Evolutionary conservation across 2,113 vertebrate species (phyloP).

Genomic region (Phrynosoma blainvillii): DNA sequence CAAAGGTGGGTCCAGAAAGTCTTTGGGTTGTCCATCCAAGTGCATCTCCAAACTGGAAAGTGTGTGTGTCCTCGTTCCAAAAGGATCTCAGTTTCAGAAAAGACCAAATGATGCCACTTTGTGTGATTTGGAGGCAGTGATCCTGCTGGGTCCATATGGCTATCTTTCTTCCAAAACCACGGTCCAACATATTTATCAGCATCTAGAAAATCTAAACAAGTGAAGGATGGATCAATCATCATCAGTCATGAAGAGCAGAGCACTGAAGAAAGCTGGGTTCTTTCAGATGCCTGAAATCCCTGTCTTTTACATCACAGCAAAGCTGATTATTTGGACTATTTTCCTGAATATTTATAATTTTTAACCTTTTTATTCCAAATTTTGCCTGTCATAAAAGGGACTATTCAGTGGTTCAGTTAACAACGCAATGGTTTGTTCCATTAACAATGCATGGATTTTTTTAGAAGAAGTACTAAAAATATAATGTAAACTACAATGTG

Average conservation of each 20-base stretch:
- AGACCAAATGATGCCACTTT: not conserved
- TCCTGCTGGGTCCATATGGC: too few species aligned
- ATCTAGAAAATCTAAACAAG: not conserved
- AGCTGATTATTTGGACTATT: too few species aligned
- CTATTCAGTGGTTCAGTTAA: not conserved
- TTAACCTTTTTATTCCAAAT: not conserved
- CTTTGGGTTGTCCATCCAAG: not conserved
- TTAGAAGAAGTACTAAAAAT: not conserved
- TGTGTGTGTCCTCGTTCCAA: not conserved
- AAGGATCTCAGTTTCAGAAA: too few species aligned
- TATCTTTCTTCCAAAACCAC: not conserved
- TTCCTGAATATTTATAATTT: too few species aligned
- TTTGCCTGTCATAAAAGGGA: not conserved
- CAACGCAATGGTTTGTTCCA: not conserved
- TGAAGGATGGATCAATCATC: not conserved
- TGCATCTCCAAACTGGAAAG: not conserved
- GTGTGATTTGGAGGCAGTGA: not conserved
- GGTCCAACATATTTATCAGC: not conserved
- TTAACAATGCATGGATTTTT: not conserved
- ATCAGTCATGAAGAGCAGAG: too few species aligned
- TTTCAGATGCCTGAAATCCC: too few species aligned
- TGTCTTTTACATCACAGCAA: too few species aligned
- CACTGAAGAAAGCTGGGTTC: too few species aligned
- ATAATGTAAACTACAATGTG: not conserved
- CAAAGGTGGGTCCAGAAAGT: not conserved